Evolutionary conservation across 2,113 vertebrate genomes (phyloP).

Genomic region (Probosciger aterrimus): DNA sequence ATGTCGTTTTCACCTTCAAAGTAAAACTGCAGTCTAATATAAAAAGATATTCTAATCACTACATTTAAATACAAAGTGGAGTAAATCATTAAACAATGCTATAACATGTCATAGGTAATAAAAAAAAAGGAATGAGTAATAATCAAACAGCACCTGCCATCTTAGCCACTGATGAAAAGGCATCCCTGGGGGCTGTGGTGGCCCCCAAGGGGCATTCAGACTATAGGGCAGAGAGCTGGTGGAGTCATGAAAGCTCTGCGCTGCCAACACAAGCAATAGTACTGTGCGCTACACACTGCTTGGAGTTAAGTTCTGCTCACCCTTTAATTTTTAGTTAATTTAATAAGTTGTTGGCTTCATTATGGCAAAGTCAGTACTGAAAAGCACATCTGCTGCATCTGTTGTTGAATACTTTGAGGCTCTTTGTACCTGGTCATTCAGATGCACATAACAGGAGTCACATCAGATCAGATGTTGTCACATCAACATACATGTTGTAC

Average conservation of each 20-base stretch:
- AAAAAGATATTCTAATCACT: slow-evolving; percentile 7
- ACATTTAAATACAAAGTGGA: slow-evolving; percentile 9
- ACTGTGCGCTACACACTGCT: not conserved
- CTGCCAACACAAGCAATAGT: not conserved
- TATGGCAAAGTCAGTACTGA: not conserved
- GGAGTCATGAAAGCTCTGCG: not conserved
- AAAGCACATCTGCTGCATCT: not conserved
- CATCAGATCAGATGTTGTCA: not conserved
- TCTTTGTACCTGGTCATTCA: not conserved
- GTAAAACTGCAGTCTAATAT: not conserved
- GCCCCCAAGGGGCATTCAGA: not conserved
- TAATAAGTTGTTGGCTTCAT: not conserved
- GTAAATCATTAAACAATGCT: slow-evolving; percentile 20
- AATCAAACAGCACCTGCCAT: not conserved
- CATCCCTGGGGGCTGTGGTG: not conserved
- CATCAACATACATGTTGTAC: not conserved
- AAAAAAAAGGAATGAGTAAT: not conserved
- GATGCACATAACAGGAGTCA: not conserved
- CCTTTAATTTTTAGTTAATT: not conserved
- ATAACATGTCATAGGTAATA: not conserved
- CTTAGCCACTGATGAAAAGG: not conserved
- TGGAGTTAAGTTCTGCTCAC: not conserved
- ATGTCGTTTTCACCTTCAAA: slow-evolving; percentile 5
- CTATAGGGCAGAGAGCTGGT: not conserved
- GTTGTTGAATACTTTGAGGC: not conserved